Base-by-base conservation (phyloP, 2,888 invertebrate genomes). In the Myathropa florea region DNA sequence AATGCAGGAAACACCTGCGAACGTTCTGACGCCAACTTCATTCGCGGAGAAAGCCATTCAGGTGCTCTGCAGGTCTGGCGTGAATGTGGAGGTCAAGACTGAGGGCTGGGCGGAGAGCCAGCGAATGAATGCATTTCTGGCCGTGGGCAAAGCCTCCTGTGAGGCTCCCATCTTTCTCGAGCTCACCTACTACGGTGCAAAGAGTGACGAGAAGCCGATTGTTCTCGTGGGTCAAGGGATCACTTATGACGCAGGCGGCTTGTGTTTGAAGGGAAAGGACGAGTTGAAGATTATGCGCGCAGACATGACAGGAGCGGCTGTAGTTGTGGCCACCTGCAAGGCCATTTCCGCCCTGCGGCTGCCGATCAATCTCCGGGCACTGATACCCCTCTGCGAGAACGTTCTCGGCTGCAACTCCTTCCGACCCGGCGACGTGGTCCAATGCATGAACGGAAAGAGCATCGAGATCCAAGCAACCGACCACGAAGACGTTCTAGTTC, bases 221-320 rank as follows among this genome's bases (percentile, higher is more conserved):
- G 96, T 96, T 3, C 91, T 97, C 24, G 95, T 97, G 23, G 97
- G 97, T 0, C 95, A 95, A 90, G 95, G 95, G 2, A 94, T 95
- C 2, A 95, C 95, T 0, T 95, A 94, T 90, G 95, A 95, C 90
- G 96, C 95, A 88, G 97, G 97, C 33, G 96, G 97, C 67, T 92
- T 97, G 72, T 96, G 96, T 84, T 90, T 97, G 65, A 97, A 96
- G 63, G 10, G 89, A 23, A 79, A 84, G 0, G 12, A 53, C 0
- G 90, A 91, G 23, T 86, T 91, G 0, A 89, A 83, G 63, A 84
- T 89, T 24, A 97, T 97, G 97, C 94, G 96, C 83, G 97, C 95
- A 0, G 97, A 97, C 90, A 97, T 97, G 97, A 96, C 96, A 0
- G 97, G 97, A 1, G 97, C 97, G 0, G 97, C 97, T 0, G 95